Evolutionary conservation across 2,797 vertebrate genomes (phyloP), one percentile per base, ranked within the genome.

Genomic region (Luscinia luscinia): DNA sequence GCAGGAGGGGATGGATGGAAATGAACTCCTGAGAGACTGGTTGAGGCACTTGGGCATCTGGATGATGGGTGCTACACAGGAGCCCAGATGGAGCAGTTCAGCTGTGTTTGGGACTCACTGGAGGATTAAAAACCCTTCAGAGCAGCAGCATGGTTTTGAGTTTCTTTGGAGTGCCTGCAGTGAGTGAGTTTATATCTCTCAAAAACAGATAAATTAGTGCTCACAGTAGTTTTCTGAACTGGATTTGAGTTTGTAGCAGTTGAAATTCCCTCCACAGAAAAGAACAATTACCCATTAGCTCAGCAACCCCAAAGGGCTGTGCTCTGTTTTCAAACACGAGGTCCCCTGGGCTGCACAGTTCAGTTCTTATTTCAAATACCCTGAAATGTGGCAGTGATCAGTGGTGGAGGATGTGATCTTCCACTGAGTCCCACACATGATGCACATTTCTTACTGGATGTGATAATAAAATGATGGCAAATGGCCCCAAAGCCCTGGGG

Each of bases 251-350:
- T 70, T 63, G 67, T 40, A 83, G 61, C 34, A 58, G 36, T 69
- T 82, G 46, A 40, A 73, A 73, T 69, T 57, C 30, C 51, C 30
- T 43, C 30, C n/a, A 2, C 2, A 69, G 27, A 66, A 54, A 48
- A 34, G 9, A 63, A 4, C n/a, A 24, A 46, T 76, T 54, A 6
- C n/a, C 43, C 68, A 2, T 68, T 54, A 69, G 40, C 34, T 77
- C 59, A 79, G 36, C 32, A 85, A 2, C 22, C 36, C 72, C 22
- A 23, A 21, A 32, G 45, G 27, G 5, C 22, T 30, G 30, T 15
- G 40, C 72, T 61, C 8, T 16, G 12, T 51, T 81, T 64, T 32
- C 9, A 2, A 87, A 3, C 20, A 23, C 0, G 0, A 82, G 17
- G 20, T 61, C 57, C 45, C 11, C 1, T 32, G 49, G 32, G 27